Base-by-base conservation (phyloP, 1,140 invertebrate species). In the Drosophila eugracilis region DNA sequence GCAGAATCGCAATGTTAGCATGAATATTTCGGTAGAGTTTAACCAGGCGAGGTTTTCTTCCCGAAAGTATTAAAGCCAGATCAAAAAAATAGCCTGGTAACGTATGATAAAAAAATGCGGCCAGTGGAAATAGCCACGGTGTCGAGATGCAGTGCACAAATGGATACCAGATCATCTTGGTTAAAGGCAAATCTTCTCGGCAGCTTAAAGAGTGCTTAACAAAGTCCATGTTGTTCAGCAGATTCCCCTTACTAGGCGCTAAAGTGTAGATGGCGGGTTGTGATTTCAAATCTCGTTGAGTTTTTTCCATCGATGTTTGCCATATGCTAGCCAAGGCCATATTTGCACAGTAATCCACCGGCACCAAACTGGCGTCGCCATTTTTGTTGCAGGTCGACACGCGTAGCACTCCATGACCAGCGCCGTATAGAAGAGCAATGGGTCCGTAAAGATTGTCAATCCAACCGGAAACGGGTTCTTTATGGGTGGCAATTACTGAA, bases 361-460 rank as follows among this genome's bases (percentile, higher is more conserved):
- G 97, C 10, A 98, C 95, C 12, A 97, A 90, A 75, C 5, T 22
- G 21, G 10, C 0, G 0, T 0, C 75, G 1, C 92, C 92, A 1
- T 93, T 88, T 0, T 71, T 67, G 57, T 94, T 89, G 71, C 93
- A 93, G 34, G 0, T 94, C 94, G 12, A 92, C 92, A 95, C 93
- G 48, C 95, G 94, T 1, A 97, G 79, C 0, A 97, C 92, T 19
- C 96, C 97, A 45, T 95, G 94, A 6, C 94, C 94, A 17, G 93
- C 93, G 2, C 95, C 95, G 10, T 94, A 94, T 6, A 95, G 63
- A 0, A 95, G 88, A 15, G 95, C 96, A 50, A 96, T 97, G 4
- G 97, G 96, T 41, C 97, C 97, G 89, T 98, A 98, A 59, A 97
- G 92, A 84, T 98, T 99, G 89, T 98, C 97, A 17, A 98, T 96